Evolutionary conservation across 2,888 invertebrate genomes (phyloP).

Genomic region (Drosophila mercatorum): DNA sequence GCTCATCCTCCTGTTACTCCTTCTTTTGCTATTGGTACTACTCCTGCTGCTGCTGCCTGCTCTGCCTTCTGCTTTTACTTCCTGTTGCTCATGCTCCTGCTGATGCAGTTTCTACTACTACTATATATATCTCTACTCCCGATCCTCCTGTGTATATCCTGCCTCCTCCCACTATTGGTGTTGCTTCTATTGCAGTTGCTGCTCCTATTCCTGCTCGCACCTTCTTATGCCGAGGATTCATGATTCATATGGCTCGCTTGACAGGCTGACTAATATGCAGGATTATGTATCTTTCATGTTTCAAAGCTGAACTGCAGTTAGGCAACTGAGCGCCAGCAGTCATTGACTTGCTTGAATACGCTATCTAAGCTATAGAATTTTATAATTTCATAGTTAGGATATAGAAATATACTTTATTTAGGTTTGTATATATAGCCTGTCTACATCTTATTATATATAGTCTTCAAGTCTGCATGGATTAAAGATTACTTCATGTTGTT

Average conservation of each 20-base stretch:
- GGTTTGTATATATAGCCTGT: too few species aligned
- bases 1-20: not conserved
- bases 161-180: not conserved
- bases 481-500: not conserved
- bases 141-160: not conserved
- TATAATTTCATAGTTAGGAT: too few species aligned
- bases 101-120: not conserved
- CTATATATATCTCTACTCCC: too few species aligned
- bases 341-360: slow-evolving; percentile 8
- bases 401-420: too few species aligned
- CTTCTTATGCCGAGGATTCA: slow-evolving; percentile 6
- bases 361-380: not conserved
- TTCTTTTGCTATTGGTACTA: not conserved
- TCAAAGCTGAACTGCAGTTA: not conserved
- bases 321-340: slow-evolving; percentile 1
- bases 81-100: not conserved
- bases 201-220: not conserved
- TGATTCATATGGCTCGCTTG: slow-evolving; percentile 33
- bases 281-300: slow-evolving; percentile 29
- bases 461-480: not conserved
- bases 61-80: not conserved
- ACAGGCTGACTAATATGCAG: slow-evolving; percentile 51
- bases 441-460: not conserved
- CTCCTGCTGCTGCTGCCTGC: not conserved
- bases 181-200: not conserved